These are phyloP conservation scores for Melieria crassipennis DNA, from an alignment of 2,888 invertebrate species.

Conservation along the genomic window DNA sequence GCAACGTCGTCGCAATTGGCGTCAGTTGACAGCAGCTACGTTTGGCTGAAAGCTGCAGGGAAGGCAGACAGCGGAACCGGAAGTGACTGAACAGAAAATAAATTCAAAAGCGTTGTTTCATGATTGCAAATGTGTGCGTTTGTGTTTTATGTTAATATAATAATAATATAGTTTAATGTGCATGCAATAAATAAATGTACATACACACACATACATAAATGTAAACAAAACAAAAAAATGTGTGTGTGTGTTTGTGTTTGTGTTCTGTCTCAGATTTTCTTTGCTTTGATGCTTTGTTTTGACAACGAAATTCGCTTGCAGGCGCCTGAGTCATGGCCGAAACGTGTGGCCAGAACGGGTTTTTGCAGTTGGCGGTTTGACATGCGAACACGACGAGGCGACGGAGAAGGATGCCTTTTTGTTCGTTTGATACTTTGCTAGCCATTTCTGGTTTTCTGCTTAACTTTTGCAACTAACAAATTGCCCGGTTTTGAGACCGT, in stretches of 20 bases:
- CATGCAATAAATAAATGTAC: neutral
- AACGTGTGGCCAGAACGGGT: neutral
- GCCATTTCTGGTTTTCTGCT: too few species aligned
- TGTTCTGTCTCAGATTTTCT: too few species aligned
- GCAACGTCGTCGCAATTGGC: conserved; percentile 28
- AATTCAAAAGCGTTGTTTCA: neutral
- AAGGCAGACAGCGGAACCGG: too few species aligned
- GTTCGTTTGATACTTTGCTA: too few species aligned
- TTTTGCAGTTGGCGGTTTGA: neutral
- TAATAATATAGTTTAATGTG: neutral
- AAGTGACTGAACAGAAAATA: too few species aligned
- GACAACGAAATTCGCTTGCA: too few species aligned
- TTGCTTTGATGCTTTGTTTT: too few species aligned
- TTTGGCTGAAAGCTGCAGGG: conserved; percentile 24
- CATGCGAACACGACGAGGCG: too few species aligned
- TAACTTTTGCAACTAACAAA: too few species aligned
- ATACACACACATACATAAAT: neutral
- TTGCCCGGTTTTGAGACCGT: too few species aligned
- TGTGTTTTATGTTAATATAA: neutral
- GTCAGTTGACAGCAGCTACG: conserved; percentile 32
- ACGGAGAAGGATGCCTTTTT: too few species aligned
- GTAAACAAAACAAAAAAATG: too few species aligned
- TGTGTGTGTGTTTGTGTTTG: neutral
- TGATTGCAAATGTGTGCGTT: neutral
- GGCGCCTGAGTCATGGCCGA: neutral